Base-by-base conservation (phyloP, 2,113 vertebrate species). In the Tor tambroides region DNA sequence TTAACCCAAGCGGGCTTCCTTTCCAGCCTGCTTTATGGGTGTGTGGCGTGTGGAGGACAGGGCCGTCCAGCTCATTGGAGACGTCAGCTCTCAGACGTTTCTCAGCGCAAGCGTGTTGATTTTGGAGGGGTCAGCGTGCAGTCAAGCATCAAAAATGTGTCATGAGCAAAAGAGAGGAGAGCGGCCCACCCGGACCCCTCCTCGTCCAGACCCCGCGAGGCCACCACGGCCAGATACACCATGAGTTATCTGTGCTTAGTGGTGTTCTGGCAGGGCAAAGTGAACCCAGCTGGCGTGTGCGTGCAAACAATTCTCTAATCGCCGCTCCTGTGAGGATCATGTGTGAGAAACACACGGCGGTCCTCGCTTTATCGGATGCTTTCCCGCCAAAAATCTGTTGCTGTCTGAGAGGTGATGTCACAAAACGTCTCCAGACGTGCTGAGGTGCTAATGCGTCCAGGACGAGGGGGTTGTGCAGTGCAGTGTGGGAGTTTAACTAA, bases 61-160 rank as follows among this genome's bases (percentile, higher is more conserved):
- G 87, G 84, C 54, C 41, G 88, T 89, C 71, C 65, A 46, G 35
- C 32, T 43, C 71, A 71, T 21, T 72, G 30, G 30, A 65, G 35
- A 43, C n/a, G 38, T 43, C 43, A 61, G 88, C 87, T 56, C 84
- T 43, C 87, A 83, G 90, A 90, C 41, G 84, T 91, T 90, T 85
- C 28, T 41, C 69, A 35, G 79, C 65, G 32, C 54, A 72, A 74
- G 74, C 38, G 41, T 92, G 90, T 93, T 92, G 93, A 90, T 85
- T 88, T 94, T 92, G 92, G 91, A 88, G 85, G 85, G 87, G 88
- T 90, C 49, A 69, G 49, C 32, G 41, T 84, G 80, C 87, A 88
- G 86, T 80, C 89, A 84, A 79, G 74, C 78, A 74, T 79, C 38
- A 19, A 80, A 86, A 79, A 89, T 49, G 59, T 86, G 75, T 54